Percentiles rank a stretch among this genome's conserved stretches.
Evolutionary conservation across 2,888 invertebrate genomes (phyloP).

Genomic region (Andrena hattorfiana): DNA sequence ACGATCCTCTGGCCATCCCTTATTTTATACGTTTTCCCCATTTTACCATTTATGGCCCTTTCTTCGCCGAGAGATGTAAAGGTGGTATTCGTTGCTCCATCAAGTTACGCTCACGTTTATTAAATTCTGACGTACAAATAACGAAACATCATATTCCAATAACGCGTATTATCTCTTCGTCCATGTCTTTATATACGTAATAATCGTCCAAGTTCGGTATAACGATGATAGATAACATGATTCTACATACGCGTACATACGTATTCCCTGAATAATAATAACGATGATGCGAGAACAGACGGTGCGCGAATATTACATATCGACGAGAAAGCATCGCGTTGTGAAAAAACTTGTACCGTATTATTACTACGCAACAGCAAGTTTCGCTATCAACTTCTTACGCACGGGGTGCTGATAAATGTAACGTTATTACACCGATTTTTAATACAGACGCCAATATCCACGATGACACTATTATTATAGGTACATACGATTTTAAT

Average conservation of each 20-base stretch:
- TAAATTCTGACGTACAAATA: conserved; percentile 53
- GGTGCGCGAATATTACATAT: conserved; percentile 23
- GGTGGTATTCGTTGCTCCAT: conserved; percentile 5
- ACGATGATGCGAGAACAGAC: conserved; percentile 7
- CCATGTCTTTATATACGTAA: conserved; percentile 26
- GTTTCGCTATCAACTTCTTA: conserved; percentile 6
- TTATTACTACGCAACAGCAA: conserved; percentile 2
- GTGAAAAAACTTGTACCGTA: conserved; percentile 18
- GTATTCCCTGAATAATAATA: conserved; percentile 18
- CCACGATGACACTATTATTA: conserved; percentile 15
- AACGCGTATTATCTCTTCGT: conserved; percentile 38
- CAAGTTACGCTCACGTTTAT: conserved; percentile 50
- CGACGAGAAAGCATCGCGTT: conserved; percentile 9
- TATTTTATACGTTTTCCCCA: not conserved
- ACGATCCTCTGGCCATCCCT: conserved; percentile 35
- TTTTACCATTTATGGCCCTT: too few species aligned
- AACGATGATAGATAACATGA: conserved; percentile 12
- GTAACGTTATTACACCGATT: conserved; percentile 9
- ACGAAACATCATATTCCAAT: conserved; percentile 52
- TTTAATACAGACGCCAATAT: conserved; percentile 2
- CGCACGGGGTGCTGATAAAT: not conserved
- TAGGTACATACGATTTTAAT: conserved; percentile 33
- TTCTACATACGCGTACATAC: conserved; percentile 16
- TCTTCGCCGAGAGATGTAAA: not conserved
- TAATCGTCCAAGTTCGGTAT: conserved; percentile 31